Conservation (phyloP, 2,888 invertebrate genomes). For the Tinea semifulvella region DNA sequence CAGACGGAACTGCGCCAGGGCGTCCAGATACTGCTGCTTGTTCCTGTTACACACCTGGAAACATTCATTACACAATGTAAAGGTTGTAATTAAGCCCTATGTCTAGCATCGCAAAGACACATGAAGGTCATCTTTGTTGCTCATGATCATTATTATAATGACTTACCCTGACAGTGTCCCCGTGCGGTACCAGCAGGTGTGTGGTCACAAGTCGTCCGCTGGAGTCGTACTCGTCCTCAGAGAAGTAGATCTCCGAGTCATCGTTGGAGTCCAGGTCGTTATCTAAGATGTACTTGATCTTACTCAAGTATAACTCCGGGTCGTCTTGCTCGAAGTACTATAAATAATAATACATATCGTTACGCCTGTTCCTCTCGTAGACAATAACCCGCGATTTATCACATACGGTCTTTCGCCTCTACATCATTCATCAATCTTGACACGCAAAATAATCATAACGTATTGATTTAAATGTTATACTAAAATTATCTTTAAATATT, state of each 20-base stretch:
- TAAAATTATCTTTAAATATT: no score
- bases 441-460: no score
- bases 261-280: slow-evolving; percentile 83
- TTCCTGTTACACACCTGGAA: slow-evolving; percentile 74
- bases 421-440: no score
- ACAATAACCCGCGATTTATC: no score
- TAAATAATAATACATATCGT: no score
- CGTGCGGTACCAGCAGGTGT: slow-evolving; percentile 85
- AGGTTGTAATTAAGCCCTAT: no score
- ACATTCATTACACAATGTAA: slow-evolving; percentile 1
- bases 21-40: slow-evolving; percentile 86
- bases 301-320: slow-evolving; percentile 91
- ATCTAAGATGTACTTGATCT: slow-evolving; percentile 91
- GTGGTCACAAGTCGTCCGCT: slow-evolving; percentile 78
- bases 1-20: slow-evolving; percentile 87
- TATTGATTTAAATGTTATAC: no score
- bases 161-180: slow-evolving; percentile 68
- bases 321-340: slow-evolving; percentile 97
- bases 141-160: not conserved
- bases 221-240: slow-evolving; percentile 88
- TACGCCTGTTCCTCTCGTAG: no score
- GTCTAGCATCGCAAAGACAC: no score
- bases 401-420: no score
- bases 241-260: slow-evolving; percentile 84
- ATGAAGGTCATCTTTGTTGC: no score